A percentile compares a stretch with the other conserved stretches of the same genome.
These are phyloP conservation scores for Ochotona princeps DNA, from an alignment of 2,113 vertebrate genomes.

Conservation along the genomic window DNA sequence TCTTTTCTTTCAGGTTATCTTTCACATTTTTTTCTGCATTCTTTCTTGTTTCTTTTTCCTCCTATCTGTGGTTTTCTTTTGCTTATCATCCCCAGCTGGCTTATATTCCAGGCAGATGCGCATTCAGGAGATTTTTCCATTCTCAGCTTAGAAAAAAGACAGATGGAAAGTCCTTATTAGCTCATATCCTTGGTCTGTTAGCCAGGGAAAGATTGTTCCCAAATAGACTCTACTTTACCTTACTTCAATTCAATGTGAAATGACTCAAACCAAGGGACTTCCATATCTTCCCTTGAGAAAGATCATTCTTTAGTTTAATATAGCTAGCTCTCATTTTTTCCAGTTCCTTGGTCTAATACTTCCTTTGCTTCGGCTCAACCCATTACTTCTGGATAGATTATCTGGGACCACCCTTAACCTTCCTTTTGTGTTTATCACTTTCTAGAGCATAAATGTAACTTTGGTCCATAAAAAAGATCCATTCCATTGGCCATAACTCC, in stretches of 20 bases:
- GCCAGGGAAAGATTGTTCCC: slow-evolving; percentile 5
- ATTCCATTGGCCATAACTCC: neutral
- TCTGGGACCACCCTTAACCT: neutral
- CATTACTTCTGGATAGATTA: slow-evolving; percentile 15
- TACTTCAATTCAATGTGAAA: slow-evolving; percentile 44
- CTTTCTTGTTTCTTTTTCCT: neutral
- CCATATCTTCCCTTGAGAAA: slow-evolving; percentile 10
- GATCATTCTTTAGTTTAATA: slow-evolving; percentile 40
- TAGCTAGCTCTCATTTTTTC: slow-evolving; percentile 43
- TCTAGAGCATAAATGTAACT: slow-evolving; percentile 6
- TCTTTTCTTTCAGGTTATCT: slow-evolving; percentile 20
- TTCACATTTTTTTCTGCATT: neutral
- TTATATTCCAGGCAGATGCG: slow-evolving; percentile 22
- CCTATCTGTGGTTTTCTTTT: slow-evolving; percentile 26
- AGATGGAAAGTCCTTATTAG: slow-evolving; percentile 51
- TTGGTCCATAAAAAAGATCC: slow-evolving; percentile 15
- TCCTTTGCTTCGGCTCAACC: slow-evolving; percentile 44
- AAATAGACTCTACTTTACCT: slow-evolving; percentile 51
- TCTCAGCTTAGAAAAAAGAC: neutral
- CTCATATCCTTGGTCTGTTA: slow-evolving; percentile 33
- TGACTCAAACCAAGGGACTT: slow-evolving; percentile 53
- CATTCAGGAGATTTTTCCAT: slow-evolving; percentile 36
- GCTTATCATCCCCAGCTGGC: slow-evolving; percentile 44
- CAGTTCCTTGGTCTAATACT: slow-evolving; percentile 9
- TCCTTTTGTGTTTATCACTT: slow-evolving; percentile 16